Evolutionary conservation across 2,797 vertebrate genomes (phyloP), one percentile per base, ranked within the genome.

Genomic region (Triplophysa yarkandensis): DNA sequence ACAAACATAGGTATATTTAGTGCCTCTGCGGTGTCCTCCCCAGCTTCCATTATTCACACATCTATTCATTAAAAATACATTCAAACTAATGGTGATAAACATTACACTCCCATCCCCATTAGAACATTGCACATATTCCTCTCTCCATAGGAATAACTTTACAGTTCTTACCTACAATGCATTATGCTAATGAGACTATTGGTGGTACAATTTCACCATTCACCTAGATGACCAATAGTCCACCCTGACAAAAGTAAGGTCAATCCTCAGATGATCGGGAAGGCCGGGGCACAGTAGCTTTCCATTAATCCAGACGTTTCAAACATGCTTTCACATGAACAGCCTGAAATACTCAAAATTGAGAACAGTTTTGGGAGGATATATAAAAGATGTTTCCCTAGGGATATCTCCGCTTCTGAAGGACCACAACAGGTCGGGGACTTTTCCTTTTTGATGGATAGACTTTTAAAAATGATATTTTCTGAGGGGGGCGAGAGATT

Each of bases 41-140:
- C 34, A 6, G 48, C 14, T 64, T 64, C 46, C 61, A 74, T 74
- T 43, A 55, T 58, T 74, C 52, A 65, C 27, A 66, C 9, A 10
- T 66, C 50, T 57, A 16, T 34, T 74, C 71, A 74, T 73, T 73
- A 73, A 73, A 73, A 73, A 73, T 73, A 66, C 71, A 66, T 74
- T 66, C 21, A 50, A 23, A 17, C 62, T 66, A 65, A 66, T 66
- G 50, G 50, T 54, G 50, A 65, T 65, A 66, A 74, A 25, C 28
- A 66, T 58, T 66, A 65, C 28, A 36, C 32, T 66, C 16, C 27
- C 65, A 58, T 74, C 65, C 71, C 71, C 71, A 57, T 66, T 61
- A 57, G 71, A 19, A 32, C 8, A 27, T n/a, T 34, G 25, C 32
- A 6, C 50, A 57, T 65, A 32, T 57, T 72, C 23, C 34, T 63